Evolutionary conservation across 1,140 invertebrate genomes (phyloP).

Genomic region (Aphaenogaster rudis): DNA sequence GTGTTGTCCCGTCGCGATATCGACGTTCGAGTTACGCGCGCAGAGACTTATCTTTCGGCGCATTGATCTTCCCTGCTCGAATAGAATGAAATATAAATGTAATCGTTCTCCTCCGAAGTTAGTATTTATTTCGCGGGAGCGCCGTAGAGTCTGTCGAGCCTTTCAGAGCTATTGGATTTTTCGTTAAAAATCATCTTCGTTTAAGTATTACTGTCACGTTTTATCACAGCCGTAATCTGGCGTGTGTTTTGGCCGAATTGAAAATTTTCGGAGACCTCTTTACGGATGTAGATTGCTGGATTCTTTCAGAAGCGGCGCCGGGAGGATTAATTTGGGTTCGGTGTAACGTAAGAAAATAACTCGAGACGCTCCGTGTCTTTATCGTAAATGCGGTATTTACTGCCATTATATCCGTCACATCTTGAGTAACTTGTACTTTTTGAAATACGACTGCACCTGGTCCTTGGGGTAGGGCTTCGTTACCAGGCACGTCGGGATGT

Average conservation of each 20-base stretch:
- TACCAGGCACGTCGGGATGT: constrained; percentile 97
- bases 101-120: background rate
- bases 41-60: constrained; percentile 26
- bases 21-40: constrained; percentile 24
- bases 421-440: constrained; percentile 95
- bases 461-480: constrained; percentile 97
- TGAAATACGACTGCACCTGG: constrained; percentile 94
- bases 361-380: constrained; percentile 2
- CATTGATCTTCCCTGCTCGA: constrained; percentile 31
- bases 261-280: background rate
- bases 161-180: background rate
- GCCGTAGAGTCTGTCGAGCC: background rate
- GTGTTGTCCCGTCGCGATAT: constrained; percentile 23
- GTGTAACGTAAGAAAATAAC: background rate
- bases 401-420: constrained; percentile 33
- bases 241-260: background rate
- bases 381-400: constrained; percentile 28
- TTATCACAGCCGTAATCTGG: background rate
- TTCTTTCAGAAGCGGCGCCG: background rate
- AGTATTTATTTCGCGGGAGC: constrained; percentile 9
- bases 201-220: background rate
- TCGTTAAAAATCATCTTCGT: background rate
- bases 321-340: background rate
- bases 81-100: constrained; percentile 10
- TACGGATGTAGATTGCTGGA: background rate